Base-by-base conservation (phyloP, 2,113 vertebrate genomes). In the Callipepla californica region DNA sequence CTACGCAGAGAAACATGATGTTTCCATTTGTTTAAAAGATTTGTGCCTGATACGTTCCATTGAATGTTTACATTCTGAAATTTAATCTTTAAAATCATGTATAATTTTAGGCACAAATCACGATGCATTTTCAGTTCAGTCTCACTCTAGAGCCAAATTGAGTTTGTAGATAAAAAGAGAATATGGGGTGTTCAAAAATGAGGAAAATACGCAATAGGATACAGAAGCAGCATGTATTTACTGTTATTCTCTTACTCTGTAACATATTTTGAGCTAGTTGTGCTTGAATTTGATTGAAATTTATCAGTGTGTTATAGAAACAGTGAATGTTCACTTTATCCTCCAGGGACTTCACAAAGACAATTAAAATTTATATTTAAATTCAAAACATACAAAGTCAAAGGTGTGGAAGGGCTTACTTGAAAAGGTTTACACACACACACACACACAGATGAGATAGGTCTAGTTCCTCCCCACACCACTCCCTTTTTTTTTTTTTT, bases 1-100 rank as follows among this genome's bases (percentile, higher is more conserved):
- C 17, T 73, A 48, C 25, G 19, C 16, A 92, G 53, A 82, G 28
- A 75, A 89, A 72, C 9, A 28, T 13, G 18, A 26, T 26, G 45
- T 11, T 74, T 87, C 85, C 65, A 48, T 73, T 77, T 68, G 18
- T 58, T 91, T 51, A 57, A 87, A 68, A 79, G 50, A 68, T 82
- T 73, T 76, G 22, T 90, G 65, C n/a, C 59, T 70, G 50, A 38
- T 30, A 58, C 3, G 2, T 80, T 86, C 50, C 26, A 92, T 55
- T 80, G 36, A 74, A 66, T 68, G 57, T 76, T 93, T 90, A 83
- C 40, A 69, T 80, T 92, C 82, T 77, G 9, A 79, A 80, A 85
- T 90, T 85, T 63, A 36, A 11, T 50, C 45, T 58, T 92, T 67
- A 85, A 87, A 79, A 76, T 1, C 42, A 9, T 80, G 15, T 12